Evolutionary conservation across 1,140 invertebrate genomes (phyloP).

Genomic region (Episyrphus balteatus): DNA sequence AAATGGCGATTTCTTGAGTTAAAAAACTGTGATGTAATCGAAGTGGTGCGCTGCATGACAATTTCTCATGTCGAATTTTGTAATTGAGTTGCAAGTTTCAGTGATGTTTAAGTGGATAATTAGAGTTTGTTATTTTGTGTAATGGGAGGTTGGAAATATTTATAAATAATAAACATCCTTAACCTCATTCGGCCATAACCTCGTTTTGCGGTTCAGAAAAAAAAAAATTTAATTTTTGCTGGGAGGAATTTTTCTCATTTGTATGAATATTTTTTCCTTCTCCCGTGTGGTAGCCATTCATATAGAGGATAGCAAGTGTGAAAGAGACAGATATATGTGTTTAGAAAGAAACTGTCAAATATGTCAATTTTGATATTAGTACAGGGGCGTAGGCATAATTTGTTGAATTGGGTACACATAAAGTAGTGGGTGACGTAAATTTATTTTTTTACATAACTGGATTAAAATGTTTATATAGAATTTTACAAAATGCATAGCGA

Average conservation of each 20-base stretch:
- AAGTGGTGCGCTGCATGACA: background rate
- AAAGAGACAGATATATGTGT: background rate
- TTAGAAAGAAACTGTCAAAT: background rate
- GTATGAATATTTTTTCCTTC: too few relatives aligned
- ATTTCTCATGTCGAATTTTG: too few relatives aligned
- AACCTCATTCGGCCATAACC: conserved; percentile 2
- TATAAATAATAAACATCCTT: background rate
- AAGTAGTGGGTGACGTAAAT: too few relatives aligned
- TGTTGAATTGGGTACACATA: too few relatives aligned
- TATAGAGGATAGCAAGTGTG: background rate
- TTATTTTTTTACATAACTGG: too few relatives aligned
- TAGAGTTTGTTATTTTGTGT: background rate
- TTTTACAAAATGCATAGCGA: too few relatives aligned
- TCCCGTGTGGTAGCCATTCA: too few relatives aligned
- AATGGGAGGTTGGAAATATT: background rate
- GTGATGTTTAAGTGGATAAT: too few relatives aligned
- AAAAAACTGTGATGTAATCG: background rate
- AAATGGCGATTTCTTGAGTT: background rate
- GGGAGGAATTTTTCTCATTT: too few relatives aligned
- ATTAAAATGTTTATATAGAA: too few relatives aligned
- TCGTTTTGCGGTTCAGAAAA: background rate
- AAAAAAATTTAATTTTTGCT: background rate
- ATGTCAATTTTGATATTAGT: background rate
- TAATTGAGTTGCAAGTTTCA: too few relatives aligned
- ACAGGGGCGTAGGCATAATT: background rate